A percentile compares a stretch with the other conserved stretches of the same genome.
phyloP scores from a whole-genome alignment of 2,797 vertebrate genomes.

The Selene dorsalis region DNA sequence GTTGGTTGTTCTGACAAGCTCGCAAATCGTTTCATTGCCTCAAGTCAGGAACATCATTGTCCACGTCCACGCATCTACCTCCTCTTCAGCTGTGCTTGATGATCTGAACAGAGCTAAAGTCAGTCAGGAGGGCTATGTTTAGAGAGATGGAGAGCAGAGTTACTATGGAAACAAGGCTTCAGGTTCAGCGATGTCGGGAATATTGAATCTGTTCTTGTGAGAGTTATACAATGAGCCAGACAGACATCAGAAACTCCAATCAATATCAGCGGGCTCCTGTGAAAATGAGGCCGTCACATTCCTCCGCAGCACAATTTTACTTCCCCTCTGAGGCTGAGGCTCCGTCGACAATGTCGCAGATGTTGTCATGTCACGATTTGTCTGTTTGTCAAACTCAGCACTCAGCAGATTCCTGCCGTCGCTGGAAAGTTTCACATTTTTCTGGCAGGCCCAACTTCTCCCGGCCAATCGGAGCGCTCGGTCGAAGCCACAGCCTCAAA shows the following conservation, averaged over 20 bases:
- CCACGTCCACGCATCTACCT: slow-evolving; percentile 70
- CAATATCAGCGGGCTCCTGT: slow-evolving; percentile 70
- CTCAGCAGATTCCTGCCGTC: slow-evolving; percentile 63
- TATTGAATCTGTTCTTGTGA: slow-evolving; percentile 77
- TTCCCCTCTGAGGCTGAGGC: slow-evolving; percentile 13
- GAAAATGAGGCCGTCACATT: slow-evolving; percentile 67
- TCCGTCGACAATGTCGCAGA: slow-evolving; percentile 7
- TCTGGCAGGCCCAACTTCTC: slow-evolving; percentile 67
- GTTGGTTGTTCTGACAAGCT: slow-evolving; percentile 47
- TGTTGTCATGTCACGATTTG: slow-evolving; percentile 62
- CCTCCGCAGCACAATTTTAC: slow-evolving; percentile 48
- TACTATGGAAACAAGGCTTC: slow-evolving; percentile 85
- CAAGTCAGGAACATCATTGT: slow-evolving; percentile 71
- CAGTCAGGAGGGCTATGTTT: slow-evolving; percentile 80
- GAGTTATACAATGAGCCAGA: slow-evolving; percentile 80
- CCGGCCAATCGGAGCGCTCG: slow-evolving; percentile 49
- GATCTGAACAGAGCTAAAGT: slow-evolving; percentile 80
- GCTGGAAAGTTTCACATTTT: slow-evolving; percentile 48
- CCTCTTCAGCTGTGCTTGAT: slow-evolving; percentile 77
- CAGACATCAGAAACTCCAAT: slow-evolving; percentile 79
- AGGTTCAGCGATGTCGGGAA: slow-evolving; percentile 81
- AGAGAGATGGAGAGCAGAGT: slow-evolving; percentile 77
- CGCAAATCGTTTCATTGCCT: slow-evolving; percentile 65
- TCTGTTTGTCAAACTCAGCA: slow-evolving; percentile 60
- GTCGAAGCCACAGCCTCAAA: slow-evolving; percentile 52